Evolutionary conservation across 2,888 invertebrate genomes (phyloP), one percentile per base, ranked within the genome.

Genomic region (Labia minor): DNA sequence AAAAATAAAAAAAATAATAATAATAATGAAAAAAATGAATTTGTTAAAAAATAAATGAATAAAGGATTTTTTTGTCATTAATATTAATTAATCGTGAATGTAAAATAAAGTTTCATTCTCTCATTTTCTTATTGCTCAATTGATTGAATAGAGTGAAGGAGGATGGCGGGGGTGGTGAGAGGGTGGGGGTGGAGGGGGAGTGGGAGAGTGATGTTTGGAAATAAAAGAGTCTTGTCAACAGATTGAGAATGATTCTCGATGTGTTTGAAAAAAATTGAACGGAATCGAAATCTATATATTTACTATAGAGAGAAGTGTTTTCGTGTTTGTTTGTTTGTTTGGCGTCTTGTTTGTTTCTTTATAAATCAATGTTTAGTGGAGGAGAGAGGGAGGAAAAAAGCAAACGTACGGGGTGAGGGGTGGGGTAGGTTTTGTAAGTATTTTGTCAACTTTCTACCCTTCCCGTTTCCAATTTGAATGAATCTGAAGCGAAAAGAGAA

Each of bases 381-480:
- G 37, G 65, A 20, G 68, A 63, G 65, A 61, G 65, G 49, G 62
- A 26, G 62, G 63, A 18, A 62, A 67, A 66, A 37, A 26, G 37
- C 61, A 49, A 65, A 19, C 37, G 19, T 21, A 64, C 14, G 19
- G 18, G 19, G 65, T 61, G 49, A 21, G 65, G 64, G 63, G 62
- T 65, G 64, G 26, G 64, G 66, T 65, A 66, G 20, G 49, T 37
- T 61, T 65, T 66, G 64, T 64, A 69, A 72, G 70, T 26, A 26
- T 26, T 26, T 26, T 26, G 26, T 26, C 26, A 26, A 26, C 26
- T 26, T 26, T 49, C 14, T 33, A 8, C 49, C 16, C 49, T 49
- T 11, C 16, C 14, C 3, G 6, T 49, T 49, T 49, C 49, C 49
- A 49, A 49, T 49, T 49, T 49, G 49, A 49, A 49, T 49, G 49